phyloP scores from a whole-genome alignment of 2,113 vertebrate genomes.

The Ageneiosus marmoratus region DNA sequence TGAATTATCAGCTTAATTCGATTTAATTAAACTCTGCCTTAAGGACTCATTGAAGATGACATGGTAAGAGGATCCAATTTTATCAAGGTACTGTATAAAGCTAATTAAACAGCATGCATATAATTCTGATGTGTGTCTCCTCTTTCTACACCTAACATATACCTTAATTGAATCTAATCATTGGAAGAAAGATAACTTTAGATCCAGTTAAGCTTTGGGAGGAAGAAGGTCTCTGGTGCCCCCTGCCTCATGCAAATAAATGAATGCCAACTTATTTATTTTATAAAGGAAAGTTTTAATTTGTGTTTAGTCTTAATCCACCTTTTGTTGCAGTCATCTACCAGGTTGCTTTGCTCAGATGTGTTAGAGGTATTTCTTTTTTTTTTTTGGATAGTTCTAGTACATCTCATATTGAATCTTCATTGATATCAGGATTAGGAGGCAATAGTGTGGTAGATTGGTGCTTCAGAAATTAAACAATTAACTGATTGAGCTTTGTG shows the following conservation, averaged over 20 bases:
- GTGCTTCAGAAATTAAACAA: not conserved
- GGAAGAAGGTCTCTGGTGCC: not conserved
- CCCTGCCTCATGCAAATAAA: not conserved
- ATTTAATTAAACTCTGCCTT: not conserved
- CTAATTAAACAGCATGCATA: not conserved
- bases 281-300: not conserved
- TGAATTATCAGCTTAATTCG: not conserved
- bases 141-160: not conserved
- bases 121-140: not conserved
- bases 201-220: not conserved
- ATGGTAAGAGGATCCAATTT: not conserved
- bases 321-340: not conserved
- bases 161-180: not conserved
- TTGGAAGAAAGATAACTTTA: not conserved
- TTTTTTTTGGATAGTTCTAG: not conserved
- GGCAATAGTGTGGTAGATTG: not conserved
- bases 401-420: not conserved
- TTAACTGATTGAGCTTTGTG: not conserved
- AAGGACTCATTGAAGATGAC: not conserved
- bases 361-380: not conserved
- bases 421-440: not conserved
- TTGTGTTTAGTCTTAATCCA: not conserved
- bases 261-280: too few species aligned
- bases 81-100: not conserved
- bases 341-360: not conserved